These are phyloP conservation scores for Amphipoea lucens DNA, from an alignment of 2,888 invertebrate species.

Conservation along the genomic window DNA sequence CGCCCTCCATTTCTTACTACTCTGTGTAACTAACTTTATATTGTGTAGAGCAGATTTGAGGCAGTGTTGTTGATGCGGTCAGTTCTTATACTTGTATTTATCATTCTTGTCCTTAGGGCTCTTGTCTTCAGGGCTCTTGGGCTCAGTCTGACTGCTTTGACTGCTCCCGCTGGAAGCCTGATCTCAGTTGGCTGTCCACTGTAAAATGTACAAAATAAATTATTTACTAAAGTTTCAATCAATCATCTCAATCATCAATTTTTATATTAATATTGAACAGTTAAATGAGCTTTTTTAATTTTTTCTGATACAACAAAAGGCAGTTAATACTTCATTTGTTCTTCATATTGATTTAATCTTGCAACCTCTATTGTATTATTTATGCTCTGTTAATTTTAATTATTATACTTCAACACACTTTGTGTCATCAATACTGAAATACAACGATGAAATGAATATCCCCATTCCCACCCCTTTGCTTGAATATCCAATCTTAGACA, in stretches of 20 bases:
- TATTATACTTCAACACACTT: no score
- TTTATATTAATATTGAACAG: not conserved
- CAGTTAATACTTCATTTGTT: not conserved
- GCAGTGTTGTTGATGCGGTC: constrained; percentile 52
- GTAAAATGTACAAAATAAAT: constrained; percentile 56
- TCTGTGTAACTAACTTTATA: not conserved
- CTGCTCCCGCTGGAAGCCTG: constrained; percentile 71
- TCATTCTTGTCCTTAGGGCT: constrained; percentile 64
- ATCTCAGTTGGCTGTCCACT: constrained; percentile 86
- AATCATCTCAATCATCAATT: no score
- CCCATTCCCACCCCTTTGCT: not conserved
- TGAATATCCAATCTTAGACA: not conserved
- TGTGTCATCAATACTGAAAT: not conserved
- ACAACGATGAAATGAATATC: not conserved
- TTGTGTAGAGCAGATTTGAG: constrained; percentile 5
- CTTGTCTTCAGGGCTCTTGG: constrained; percentile 40
- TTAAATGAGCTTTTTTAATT: not conserved
- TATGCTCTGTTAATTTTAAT: not conserved
- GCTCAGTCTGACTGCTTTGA: constrained; percentile 45
- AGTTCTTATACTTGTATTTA: constrained; percentile 82
- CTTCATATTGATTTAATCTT: not conserved
- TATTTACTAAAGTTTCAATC: not conserved
- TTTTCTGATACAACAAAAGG: not conserved
- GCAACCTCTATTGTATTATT: not conserved
- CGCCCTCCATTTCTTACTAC: constrained; percentile 1